Conservation (phyloP, 2,797 vertebrate species). For the Falco columbarius region DNA sequence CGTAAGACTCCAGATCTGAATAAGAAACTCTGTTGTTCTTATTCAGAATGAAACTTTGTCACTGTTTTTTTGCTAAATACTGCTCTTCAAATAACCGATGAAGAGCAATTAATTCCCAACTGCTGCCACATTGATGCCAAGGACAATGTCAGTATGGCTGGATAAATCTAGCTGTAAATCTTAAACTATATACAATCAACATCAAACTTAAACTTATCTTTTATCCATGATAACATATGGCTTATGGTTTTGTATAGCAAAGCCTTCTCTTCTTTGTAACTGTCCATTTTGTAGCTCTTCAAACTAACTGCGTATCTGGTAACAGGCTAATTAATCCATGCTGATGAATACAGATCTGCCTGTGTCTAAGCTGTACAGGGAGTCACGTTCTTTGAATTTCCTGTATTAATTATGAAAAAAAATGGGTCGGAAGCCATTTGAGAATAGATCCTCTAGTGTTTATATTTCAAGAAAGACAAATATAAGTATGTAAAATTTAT, state of each 20-base stretch:
- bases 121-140: background rate
- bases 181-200: background rate
- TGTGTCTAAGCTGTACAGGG: slow-evolving; percentile 31
- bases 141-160: background rate
- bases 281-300: background rate
- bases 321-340: slow-evolving; percentile 56
- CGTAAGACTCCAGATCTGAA: background rate
- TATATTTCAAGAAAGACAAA: slow-evolving; percentile 70
- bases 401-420: slow-evolving; percentile 69
- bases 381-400: slow-evolving; percentile 59
- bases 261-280: background rate
- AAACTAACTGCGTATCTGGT: background rate
- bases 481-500: slow-evolving; percentile 68
- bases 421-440: slow-evolving; percentile 57
- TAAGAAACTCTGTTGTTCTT: background rate
- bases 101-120: background rate
- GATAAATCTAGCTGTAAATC: background rate
- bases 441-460: slow-evolving; percentile 61
- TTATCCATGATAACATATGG: background rate
- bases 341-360: slow-evolving; percentile 46
- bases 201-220: background rate
- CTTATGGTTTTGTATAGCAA: background rate
- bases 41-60: background rate
- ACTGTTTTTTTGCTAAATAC: background rate
- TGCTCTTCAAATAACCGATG: background rate